Conservation (phyloP, 2,797 vertebrate genomes). For the Diplodus puntazzo region DNA sequence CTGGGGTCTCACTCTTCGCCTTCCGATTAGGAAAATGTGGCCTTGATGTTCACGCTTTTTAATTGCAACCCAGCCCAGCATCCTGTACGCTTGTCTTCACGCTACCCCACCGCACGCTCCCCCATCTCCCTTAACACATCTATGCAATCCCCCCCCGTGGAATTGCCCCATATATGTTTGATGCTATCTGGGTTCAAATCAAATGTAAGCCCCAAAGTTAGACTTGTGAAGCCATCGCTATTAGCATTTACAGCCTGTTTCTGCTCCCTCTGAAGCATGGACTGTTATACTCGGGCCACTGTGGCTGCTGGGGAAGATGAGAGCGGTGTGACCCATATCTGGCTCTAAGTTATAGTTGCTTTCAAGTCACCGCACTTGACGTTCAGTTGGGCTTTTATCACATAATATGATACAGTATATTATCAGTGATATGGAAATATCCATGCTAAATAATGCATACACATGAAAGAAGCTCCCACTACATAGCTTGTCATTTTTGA, state of each 20-base stretch:
- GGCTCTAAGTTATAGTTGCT: constrained; percentile 36
- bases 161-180: constrained; percentile 74
- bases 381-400: constrained; percentile 32
- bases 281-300: constrained; percentile 61
- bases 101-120: constrained; percentile 34
- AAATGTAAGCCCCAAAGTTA: constrained; percentile 79
- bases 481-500: constrained; percentile 16
- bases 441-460: constrained; percentile 50
- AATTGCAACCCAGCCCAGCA: constrained; percentile 82
- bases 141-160: constrained; percentile 66
- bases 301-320: constrained; percentile 25
- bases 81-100: constrained; percentile 73
- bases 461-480: constrained; percentile 24
- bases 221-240: constrained; percentile 62
- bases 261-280: constrained; percentile 49
- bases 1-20: constrained; percentile 86
- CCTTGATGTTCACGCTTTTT: constrained; percentile 88
- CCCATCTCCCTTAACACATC: constrained; percentile 48
- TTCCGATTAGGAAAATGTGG: constrained; percentile 86
- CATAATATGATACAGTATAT: constrained; percentile 40
- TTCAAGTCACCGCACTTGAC: constrained; percentile 44
- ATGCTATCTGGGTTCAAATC: constrained; percentile 82
- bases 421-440: constrained; percentile 48
- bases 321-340: constrained; percentile 49
- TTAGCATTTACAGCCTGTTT: constrained; percentile 67